phyloP scores from a whole-genome alignment of 2,888 invertebrate genomes.

The Pyralis farinalis region DNA sequence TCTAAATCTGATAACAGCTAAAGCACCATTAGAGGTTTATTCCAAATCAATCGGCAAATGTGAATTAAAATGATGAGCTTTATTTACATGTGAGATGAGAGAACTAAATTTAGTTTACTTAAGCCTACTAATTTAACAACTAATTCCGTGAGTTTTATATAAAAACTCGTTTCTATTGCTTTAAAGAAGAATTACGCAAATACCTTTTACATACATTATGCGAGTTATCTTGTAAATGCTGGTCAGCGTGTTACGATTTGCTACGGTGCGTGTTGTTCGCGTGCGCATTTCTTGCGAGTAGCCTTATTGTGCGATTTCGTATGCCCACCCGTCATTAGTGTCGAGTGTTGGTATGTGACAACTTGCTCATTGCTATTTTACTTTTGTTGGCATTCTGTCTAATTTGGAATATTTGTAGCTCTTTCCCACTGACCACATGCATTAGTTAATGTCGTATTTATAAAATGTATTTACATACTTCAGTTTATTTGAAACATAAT shows the following conservation, averaged over 20 bases:
- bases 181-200: conserved; percentile 9
- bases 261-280: conserved; percentile 29
- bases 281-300: conserved; percentile 25
- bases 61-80: no score
- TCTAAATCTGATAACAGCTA: no score
- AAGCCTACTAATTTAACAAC: no score
- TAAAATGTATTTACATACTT: no score
- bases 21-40: no score
- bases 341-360: conserved; percentile 50
- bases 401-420: conserved; percentile 16
- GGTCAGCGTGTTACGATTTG: conserved; percentile 12
- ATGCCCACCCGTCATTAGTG: conserved; percentile 57
- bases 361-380: conserved; percentile 34
- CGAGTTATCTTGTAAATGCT: conserved; percentile 5
- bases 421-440: no score
- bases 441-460: no score
- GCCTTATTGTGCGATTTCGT: conserved; percentile 61
- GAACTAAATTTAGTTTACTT: no score
- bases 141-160: conserved; percentile 3
- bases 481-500: no score
- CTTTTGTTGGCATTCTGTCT: conserved; percentile 29
- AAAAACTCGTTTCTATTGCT: conserved; percentile 8
- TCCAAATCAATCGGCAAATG: no score
- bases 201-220: conserved; percentile 2
- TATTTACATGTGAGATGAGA: no score